Evolutionary conservation across 2,888 invertebrate genomes (phyloP), one percentile per base, ranked within the genome.

Genomic region (Xanthostigma xanthostigma): DNA sequence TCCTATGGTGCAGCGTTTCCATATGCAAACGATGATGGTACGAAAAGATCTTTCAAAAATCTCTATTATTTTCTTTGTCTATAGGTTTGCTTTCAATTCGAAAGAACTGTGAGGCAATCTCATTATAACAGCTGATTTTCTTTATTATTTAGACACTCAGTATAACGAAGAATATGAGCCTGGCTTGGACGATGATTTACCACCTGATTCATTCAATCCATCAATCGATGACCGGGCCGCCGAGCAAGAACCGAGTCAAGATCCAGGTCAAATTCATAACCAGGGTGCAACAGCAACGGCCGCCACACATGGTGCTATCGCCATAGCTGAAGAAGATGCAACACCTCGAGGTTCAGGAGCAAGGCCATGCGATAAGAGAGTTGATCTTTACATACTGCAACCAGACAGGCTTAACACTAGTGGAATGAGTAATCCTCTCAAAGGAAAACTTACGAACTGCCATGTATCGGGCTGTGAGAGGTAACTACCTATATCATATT

Each of bases 401-500:
- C 86, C 88, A 0, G 81, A 86, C 33, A 72, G 86, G 54, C 74
- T 90, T 39, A 88, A 82, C 59, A 84, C 78, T 45, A 81, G 79
- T 56, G 81, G 81, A 6, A 75, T 83, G 58, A 86, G 82, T 55
- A 89, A 87, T 67, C 90, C 89, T 34, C 71, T 89, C 3, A 91
- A 90, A 69, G 91, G 89, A 48, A 90, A 89, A 67, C 72, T 89
- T 41, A 90, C 88, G 38, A 91, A 89, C 64, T 91, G 89, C 62
- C 90, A 88, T 61, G 79, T 81, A 49, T 87, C 86, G 40, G 89
- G 88, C 52, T 91, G 91, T 62, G 89, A 90, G 65, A 84, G 86
- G 85, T 84, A 62, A 56, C 53, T 50, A 27, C 27, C 27, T 27
- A 27, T 27, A 27, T 27, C 1, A 27, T 6, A 27, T 27, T 27